phyloP scores from a whole-genome alignment of 1,140 invertebrate genomes.

The Bombus waltoni region DNA sequence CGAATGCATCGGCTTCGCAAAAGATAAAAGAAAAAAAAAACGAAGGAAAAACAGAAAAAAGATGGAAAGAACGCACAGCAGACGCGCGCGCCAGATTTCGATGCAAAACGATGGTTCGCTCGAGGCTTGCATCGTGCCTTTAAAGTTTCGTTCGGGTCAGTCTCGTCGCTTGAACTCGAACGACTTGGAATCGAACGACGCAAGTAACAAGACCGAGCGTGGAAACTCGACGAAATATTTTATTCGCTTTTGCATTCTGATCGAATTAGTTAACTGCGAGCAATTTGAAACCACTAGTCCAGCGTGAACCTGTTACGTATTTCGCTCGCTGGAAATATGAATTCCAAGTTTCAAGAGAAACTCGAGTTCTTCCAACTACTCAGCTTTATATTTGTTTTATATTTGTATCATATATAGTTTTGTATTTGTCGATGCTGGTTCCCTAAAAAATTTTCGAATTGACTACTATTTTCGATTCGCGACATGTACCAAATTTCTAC shows the following conservation, averaged over 20 bases:
- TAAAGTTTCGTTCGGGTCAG: not conserved
- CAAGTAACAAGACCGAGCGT: not conserved
- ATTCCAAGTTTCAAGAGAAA: too few species aligned
- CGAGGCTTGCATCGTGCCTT: not conserved
- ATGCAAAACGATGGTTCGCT: conserved; percentile 56
- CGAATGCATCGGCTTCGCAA: not conserved
- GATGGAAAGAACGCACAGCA: not conserved
- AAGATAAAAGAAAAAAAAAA: not conserved
- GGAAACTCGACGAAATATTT: not conserved
- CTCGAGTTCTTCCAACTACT: too few species aligned
- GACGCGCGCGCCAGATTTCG: conserved; percentile 61
- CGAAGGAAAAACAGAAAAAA: not conserved
- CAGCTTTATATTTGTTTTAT: too few species aligned
- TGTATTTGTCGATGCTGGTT: too few species aligned
- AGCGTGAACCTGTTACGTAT: too few species aligned
- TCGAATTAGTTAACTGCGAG: too few species aligned
- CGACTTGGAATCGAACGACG: not conserved
- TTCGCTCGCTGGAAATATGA: too few species aligned
- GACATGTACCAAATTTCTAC: too few species aligned
- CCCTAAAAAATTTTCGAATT: too few species aligned
- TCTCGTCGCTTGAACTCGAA: not conserved
- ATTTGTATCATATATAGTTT: too few species aligned
- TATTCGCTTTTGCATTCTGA: not conserved
- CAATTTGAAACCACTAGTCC: too few species aligned
- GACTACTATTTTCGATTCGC: too few species aligned